A percentile compares a stretch with the other conserved stretches of the same genome.
phyloP scores from a whole-genome alignment of 2,113 vertebrate species.

The Camelus dromedarius region DNA sequence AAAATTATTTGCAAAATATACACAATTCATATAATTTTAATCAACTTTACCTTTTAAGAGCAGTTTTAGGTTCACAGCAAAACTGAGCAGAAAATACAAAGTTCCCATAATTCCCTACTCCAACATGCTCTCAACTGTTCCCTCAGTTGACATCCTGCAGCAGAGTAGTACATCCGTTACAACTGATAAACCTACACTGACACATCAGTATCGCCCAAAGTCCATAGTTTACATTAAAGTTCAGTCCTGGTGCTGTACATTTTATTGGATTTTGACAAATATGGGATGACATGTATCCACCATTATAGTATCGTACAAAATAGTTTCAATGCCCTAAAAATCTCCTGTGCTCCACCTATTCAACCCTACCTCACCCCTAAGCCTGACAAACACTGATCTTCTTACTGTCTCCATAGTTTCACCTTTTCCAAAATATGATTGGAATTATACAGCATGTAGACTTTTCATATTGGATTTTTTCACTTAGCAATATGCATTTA shows the following conservation, averaged over 20 bases:
- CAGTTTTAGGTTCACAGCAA: background rate
- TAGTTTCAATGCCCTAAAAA: background rate
- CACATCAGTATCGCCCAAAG: background rate
- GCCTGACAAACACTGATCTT: background rate
- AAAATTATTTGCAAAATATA: background rate
- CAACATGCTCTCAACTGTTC: fast-evolving
- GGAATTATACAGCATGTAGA: background rate
- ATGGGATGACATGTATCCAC: background rate
- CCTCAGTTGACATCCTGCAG: background rate
- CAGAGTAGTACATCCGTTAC: background rate
- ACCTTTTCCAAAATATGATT: background rate
- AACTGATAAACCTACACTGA: background rate
- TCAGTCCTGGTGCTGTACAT: background rate
- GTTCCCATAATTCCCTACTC: no score
- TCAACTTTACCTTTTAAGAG: background rate
- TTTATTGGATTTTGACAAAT: background rate
- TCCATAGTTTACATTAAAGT: background rate
- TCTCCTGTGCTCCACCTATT: background rate
- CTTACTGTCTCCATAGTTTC: background rate
- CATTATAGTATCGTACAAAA: background rate
- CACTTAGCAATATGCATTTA: background rate
- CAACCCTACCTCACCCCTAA: background rate
- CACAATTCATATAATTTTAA: background rate
- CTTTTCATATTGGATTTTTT: background rate
- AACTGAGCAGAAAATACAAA: background rate